Conservation (phyloP, 2,797 vertebrate species). For the Fringilla coelebs region DNA sequence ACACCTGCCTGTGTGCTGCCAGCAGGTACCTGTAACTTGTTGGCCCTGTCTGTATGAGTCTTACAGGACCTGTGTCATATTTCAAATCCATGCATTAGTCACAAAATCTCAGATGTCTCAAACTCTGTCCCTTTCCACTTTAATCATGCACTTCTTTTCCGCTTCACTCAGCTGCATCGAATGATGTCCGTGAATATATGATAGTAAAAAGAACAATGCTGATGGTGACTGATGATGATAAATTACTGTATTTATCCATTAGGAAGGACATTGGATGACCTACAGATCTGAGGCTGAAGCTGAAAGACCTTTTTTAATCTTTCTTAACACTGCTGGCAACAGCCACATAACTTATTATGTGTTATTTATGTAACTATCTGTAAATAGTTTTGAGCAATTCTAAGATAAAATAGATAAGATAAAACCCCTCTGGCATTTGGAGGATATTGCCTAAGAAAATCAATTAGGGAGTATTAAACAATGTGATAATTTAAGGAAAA, state of each 20-base stretch:
- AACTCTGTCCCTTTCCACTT: constrained; percentile 36
- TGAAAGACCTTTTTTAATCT: constrained; percentile 40
- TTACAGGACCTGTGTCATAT: background rate
- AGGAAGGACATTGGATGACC: constrained; percentile 60
- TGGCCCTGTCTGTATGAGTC: background rate
- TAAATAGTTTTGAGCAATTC: background rate
- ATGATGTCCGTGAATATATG: constrained; percentile 53
- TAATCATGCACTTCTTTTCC: constrained; percentile 26
- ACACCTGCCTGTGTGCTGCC: background rate
- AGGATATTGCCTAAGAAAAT: constrained; percentile 13
- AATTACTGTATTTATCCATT: constrained; percentile 67
- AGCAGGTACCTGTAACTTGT: background rate
- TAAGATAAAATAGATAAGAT: background rate
- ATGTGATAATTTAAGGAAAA: background rate
- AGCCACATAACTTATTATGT: background rate
- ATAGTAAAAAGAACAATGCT: constrained; percentile 43
- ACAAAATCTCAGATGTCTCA: background rate
- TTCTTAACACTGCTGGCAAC: constrained; percentile 15
- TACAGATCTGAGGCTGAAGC: constrained; percentile 40
- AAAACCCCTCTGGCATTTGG: background rate
- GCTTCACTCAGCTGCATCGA: constrained; percentile 37
- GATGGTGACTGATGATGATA: constrained; percentile 60
- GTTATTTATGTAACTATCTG: background rate
- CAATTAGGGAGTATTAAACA: constrained; percentile 4
- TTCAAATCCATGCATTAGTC: background rate